Conservation (phyloP, 2,113 vertebrate genomes). For the Phylloscopus whistleri region DNA sequence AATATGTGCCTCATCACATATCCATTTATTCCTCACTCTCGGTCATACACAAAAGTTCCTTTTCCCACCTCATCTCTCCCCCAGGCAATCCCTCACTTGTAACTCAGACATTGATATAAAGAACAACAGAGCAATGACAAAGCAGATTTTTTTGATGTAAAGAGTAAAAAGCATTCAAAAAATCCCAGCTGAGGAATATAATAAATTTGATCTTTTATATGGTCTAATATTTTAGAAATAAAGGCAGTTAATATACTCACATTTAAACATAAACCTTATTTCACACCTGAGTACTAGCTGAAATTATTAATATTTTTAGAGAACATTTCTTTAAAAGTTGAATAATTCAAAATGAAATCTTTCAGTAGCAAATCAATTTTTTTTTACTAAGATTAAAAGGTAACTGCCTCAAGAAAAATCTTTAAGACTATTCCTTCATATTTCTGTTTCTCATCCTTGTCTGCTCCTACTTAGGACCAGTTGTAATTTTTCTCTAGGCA, state of each 20-base stretch:
- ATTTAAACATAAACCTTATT: background rate
- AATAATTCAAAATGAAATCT: background rate
- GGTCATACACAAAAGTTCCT: background rate
- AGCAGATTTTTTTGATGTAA: background rate
- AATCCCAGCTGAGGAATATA: background rate
- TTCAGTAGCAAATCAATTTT: background rate
- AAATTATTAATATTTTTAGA: background rate
- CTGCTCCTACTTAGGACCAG: background rate
- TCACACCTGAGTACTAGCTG: background rate
- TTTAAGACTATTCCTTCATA: background rate
- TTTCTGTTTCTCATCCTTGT: background rate
- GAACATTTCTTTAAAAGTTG: background rate
- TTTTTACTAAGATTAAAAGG: background rate
- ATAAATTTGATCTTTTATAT: background rate
- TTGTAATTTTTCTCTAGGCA: background rate
- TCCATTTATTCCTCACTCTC: background rate
- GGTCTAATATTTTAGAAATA: background rate
- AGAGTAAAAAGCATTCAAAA: background rate
- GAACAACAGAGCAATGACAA: background rate
- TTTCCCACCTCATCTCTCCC: background rate
- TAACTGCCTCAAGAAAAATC: background rate
- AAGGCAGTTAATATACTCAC: background rate
- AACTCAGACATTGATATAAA: background rate
- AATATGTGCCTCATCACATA: background rate
- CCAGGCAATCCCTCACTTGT: background rate